These are phyloP conservation scores for Acanthiza pusilla DNA, from an alignment of 2,797 vertebrate species.

Conservation along the genomic window DNA sequence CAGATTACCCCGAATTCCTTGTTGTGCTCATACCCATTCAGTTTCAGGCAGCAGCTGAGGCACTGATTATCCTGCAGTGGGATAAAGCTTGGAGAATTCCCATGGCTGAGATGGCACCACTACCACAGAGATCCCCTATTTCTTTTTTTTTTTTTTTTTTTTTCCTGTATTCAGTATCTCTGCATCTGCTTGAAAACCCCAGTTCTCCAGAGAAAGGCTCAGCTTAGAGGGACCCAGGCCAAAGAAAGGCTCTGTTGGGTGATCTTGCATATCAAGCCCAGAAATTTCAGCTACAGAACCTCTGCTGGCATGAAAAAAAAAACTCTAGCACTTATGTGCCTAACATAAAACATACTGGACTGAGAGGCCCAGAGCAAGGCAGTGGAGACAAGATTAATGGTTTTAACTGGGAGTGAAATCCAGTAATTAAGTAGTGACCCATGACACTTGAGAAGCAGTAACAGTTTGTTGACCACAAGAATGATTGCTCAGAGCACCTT, in stretches of 20 bases:
- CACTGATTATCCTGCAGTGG: fast-evolving
- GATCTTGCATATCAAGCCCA: not conserved
- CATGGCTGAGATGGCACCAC: not conserved
- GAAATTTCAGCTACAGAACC: constrained; percentile 1
- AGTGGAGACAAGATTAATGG: constrained; percentile 66
- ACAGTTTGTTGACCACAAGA: constrained; percentile 61
- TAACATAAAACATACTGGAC: constrained; percentile 48
- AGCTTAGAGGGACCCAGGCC: not conserved
- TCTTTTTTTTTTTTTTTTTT: not conserved
- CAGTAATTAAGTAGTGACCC: constrained; percentile 68
- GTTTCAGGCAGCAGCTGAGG: not conserved
- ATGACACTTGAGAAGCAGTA: constrained; percentile 59
- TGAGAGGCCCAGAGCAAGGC: constrained; percentile 44
- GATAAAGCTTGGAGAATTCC: not conserved
- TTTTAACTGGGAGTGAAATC: constrained; percentile 64
- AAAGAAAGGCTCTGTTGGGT: not conserved
- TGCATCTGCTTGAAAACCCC: not conserved
- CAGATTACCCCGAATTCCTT: not conserved
- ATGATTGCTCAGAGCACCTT: constrained; percentile 50
- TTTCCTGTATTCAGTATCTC: not conserved
- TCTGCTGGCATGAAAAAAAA: not conserved
- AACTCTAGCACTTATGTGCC: not conserved
- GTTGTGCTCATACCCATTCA: not conserved
- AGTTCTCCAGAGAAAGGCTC: not conserved
- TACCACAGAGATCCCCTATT: not conserved